Base-by-base conservation (phyloP, 1,140 invertebrate genomes). In the Drosophila varians region DNA sequence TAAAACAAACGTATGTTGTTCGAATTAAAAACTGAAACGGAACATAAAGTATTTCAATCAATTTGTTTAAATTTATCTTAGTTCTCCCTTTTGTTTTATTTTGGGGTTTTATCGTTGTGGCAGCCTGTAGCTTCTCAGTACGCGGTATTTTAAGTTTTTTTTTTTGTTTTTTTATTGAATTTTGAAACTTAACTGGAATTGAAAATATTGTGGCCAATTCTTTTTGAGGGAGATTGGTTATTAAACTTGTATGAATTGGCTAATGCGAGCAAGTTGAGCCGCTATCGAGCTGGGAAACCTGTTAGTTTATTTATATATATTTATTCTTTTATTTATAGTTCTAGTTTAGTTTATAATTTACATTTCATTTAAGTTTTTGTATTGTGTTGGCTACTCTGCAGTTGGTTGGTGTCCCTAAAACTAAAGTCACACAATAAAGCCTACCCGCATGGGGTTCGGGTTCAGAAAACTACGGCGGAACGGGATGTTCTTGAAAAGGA, bases 61-160 rank as follows among this genome's bases (percentile, higher is more conserved):
- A 62, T 61, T n/a, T 51, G 31, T 47, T 51, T 55, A 36, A 11
- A 25, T 65, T 56, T 46, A 38, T 65, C 51, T 25, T 16, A 40
- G 25, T 45, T 51, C 49, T 54, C 47, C 38, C 23, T 46, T 49
- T n/a, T n/a, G n/a, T n/a, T n/a, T n/a, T n/a, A n/a, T n/a, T 49
- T 38, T 8, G 8, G 2, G 18, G 28, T 26, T 38, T 47, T 16
- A 36, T 65, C 26, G 58, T 72, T 80, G 82, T 86, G 82, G 82
- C 82, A 87, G 82, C 82, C 57, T 72, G 74, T 87, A 87, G 82
- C 82, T 87, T 74, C 69, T 86, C 77, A 87, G 80, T 86, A 77
- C 82, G 36, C 75, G 55, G 31, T 60, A 57, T 65, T 51, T 68
- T 60, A n/a, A n/a, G n/a, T n/a, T 43, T 31, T 19, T 40, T 8